Percentiles rank a stretch among this genome's conserved stretches.
These are phyloP conservation scores for Germaria angustata DNA, from an alignment of 2,888 invertebrate species.

Conservation along the genomic window DNA sequence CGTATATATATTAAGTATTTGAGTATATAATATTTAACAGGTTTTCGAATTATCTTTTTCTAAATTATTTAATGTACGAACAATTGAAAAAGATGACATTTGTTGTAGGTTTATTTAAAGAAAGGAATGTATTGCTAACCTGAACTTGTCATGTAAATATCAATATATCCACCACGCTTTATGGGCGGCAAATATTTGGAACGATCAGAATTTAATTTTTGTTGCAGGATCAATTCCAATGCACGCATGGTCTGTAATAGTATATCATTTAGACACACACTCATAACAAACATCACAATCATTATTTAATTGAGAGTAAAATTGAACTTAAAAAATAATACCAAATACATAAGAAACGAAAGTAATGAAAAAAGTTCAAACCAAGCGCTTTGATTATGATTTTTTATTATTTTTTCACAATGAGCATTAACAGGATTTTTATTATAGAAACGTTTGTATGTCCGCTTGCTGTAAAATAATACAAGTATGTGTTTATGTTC, in stretches of 20 bases:
- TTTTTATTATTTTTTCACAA: background rate
- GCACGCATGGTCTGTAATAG: constrained; percentile 83
- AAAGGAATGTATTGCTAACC: constrained; percentile 82
- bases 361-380: background rate
- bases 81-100: constrained; percentile 42
- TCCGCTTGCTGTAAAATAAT: no score
- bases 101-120: constrained; percentile 26
- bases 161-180: constrained; percentile 90
- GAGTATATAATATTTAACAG: constrained; percentile 2
- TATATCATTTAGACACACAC: constrained; percentile 60
- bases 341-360: background rate
- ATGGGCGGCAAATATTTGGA: constrained; percentile 90
- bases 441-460: no score
- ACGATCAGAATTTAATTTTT: constrained; percentile 86
- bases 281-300: constrained; percentile 27
- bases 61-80: constrained; percentile 38
- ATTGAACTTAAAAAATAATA: constrained; percentile 32
- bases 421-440: no score
- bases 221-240: constrained; percentile 88
- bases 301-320: constrained; percentile 24
- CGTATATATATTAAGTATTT: background rate
- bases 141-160: constrained; percentile 93
- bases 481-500: no score
- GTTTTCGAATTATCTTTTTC: constrained; percentile 17
- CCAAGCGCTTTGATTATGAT: background rate